Percentiles rank a stretch among this genome's conserved stretches.
These are phyloP conservation scores for Anticlea derivata DNA, from an alignment of 2,888 invertebrate genomes.

Conservation along the genomic window DNA sequence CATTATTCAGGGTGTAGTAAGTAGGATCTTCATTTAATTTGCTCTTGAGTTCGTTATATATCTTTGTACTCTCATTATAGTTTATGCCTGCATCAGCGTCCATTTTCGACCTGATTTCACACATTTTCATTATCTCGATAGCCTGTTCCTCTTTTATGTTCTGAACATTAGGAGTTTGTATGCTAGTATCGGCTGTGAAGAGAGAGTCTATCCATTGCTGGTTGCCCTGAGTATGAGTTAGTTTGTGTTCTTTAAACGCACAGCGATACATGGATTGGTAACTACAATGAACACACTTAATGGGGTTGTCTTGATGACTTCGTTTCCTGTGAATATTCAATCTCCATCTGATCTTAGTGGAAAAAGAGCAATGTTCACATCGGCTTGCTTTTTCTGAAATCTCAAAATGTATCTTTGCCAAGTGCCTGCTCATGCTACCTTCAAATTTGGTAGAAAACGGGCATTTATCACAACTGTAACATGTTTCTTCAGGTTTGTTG, in stretches of 20 bases:
- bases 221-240: constrained; percentile 24
- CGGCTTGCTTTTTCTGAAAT: constrained; percentile 53
- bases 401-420: constrained; percentile 63
- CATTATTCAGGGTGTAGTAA: constrained; percentile 16
- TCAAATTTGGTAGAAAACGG: constrained; percentile 59
- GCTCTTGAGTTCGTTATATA: constrained; percentile 4
- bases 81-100: neutral
- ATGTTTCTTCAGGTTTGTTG: constrained; percentile 30
- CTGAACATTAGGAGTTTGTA: neutral
- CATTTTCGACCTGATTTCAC: constrained; percentile 9
- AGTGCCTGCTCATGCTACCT: constrained; percentile 61
- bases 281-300: constrained; percentile 56
- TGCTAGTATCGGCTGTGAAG: neutral
- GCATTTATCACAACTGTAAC: constrained; percentile 61
- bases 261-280: constrained; percentile 59
- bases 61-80: neutral
- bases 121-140: constrained; percentile 9
- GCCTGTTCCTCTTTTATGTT: neutral
- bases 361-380: constrained; percentile 62
- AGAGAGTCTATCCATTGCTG: constrained; percentile 16
- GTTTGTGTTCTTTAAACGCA: constrained; percentile 58
- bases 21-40: constrained; percentile 3
- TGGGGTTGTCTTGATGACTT: constrained; percentile 43
- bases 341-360: constrained; percentile 58
- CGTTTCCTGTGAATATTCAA: constrained; percentile 59